Evolutionary conservation across 2,113 vertebrate species (phyloP).

Genomic region (Chlorocebus sabaeus): DNA sequence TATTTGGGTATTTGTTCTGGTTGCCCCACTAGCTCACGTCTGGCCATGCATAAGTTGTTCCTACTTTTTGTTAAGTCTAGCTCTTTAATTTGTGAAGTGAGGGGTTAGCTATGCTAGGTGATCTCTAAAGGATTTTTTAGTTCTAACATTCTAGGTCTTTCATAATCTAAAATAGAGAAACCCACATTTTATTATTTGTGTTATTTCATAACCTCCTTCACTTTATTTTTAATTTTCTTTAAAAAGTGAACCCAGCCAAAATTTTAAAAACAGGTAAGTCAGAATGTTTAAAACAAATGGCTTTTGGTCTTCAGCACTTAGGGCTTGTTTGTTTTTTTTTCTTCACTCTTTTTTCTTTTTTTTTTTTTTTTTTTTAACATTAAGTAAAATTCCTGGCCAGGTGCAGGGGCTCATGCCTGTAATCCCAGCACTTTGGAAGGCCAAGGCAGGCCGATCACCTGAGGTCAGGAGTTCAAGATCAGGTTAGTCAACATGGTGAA

Average conservation of each 20-base stretch:
- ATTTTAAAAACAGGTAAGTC: not conserved
- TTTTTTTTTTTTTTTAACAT: not conserved
- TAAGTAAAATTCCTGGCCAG: not conserved
- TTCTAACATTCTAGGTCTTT: not conserved
- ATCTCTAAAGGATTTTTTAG: not conserved
- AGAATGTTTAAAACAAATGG: slow-evolving; percentile 24
- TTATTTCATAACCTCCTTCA: not conserved
- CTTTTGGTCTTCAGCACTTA: not conserved
- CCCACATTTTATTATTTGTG: not conserved
- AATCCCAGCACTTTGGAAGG: no score
- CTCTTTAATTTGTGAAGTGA: not conserved
- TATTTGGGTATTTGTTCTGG: not conserved
- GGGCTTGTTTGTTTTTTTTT: not conserved
- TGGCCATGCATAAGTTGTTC: not conserved
- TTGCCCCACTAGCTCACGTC: not conserved
- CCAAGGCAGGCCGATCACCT: no score
- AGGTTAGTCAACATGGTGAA: no score
- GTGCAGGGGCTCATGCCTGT: no score
- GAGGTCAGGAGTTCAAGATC: no score
- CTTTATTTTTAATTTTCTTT: not conserved
- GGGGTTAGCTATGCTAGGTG: not conserved
- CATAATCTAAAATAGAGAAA: not conserved
- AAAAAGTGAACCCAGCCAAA: slow-evolving; percentile 12
- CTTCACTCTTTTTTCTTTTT: not conserved
- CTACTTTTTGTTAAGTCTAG: not conserved